phyloP scores from a whole-genome alignment of 2,113 vertebrate genomes.

The Poecilia latipinna region DNA sequence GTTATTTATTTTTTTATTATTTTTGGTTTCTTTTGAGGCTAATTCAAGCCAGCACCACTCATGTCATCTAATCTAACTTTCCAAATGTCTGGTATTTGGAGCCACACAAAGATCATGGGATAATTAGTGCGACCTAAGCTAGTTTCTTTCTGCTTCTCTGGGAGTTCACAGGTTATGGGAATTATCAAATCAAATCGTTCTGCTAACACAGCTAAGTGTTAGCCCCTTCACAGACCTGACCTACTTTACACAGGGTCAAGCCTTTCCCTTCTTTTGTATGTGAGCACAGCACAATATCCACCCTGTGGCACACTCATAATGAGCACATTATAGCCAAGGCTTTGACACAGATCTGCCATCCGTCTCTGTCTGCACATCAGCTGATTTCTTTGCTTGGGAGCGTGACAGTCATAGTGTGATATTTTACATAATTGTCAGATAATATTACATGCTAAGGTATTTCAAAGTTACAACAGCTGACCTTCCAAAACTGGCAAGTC shows the following conservation, averaged over 20 bases:
- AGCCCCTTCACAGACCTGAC: conserved; percentile 54
- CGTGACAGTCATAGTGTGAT: neutral
- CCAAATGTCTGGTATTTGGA: conserved; percentile 50
- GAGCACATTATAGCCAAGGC: conserved; percentile 48
- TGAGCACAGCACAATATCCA: conserved; percentile 46
- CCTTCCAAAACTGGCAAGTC: neutral
- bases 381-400: conserved; percentile 1
- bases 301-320: conserved; percentile 63
- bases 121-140: conserved; percentile 37
- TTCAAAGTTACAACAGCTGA: neutral
- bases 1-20: neutral
- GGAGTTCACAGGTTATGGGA: conserved; percentile 67
- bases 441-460: neutral
- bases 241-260: conserved; percentile 55
- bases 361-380: conserved; percentile 20
- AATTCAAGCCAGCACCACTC: conserved; percentile 57
- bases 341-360: conserved; percentile 36
- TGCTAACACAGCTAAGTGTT: conserved; percentile 56
- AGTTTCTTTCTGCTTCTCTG: conserved; percentile 24
- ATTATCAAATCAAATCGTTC: conserved; percentile 69
- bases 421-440: neutral
- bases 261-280: conserved; percentile 37
- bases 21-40: conserved; percentile 39
- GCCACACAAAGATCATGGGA: conserved; percentile 50
- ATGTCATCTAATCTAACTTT: conserved; percentile 46